Evolutionary conservation across 1,140 invertebrate species (phyloP), one percentile per base, ranked within the genome.

Genomic region (Manduca sexta): DNA sequence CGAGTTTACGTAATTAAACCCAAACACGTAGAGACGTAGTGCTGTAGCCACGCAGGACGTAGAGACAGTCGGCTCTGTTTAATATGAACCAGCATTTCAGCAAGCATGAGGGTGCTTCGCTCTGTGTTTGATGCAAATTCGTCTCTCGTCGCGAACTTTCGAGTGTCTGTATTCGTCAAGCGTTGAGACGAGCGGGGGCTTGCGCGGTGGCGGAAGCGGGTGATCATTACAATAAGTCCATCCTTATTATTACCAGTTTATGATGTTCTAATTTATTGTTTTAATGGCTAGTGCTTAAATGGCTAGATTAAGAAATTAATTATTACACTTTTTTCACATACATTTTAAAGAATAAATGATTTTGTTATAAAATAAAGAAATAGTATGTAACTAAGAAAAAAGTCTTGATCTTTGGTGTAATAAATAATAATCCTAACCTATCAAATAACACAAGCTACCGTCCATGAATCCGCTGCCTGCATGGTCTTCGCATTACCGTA

Each of bases 51-150:
- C 21, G 21, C 8, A 26, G 21, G 21, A 26, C 21, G 34, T 14
- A 35, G n/a, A 42, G 40, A 42, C 40, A n/a, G 40, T 13, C 18
- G 8, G 10, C 16, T 42, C 40, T 29, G 40, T 29, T 26, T 21
- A 42, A 21, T 21, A 7, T 13, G 18, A 42, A 26, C 17, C 40
- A 43, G 15, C 40, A 15, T 29, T 42, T 29, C 37, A 39, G 18
- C 18, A 18, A 12, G 21, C 21, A 42, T 12, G 4, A 17, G 26
- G 41, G 26, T 30, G 26, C 41, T 43, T 30, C 21, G 21, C 21
- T 43, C 26, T 30, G 41, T 43, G 41, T 43, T 43, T 43, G 41
- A 43, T 43, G 41, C 41, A 43, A 43, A 43, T 43, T 43, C 41
- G 26, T 13, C 41, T 31, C 41, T 43, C 41, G 26, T 43, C n/a